Conservation (phyloP, 2,797 vertebrate genomes). For the Phaenicophaeus curvirostris region DNA sequence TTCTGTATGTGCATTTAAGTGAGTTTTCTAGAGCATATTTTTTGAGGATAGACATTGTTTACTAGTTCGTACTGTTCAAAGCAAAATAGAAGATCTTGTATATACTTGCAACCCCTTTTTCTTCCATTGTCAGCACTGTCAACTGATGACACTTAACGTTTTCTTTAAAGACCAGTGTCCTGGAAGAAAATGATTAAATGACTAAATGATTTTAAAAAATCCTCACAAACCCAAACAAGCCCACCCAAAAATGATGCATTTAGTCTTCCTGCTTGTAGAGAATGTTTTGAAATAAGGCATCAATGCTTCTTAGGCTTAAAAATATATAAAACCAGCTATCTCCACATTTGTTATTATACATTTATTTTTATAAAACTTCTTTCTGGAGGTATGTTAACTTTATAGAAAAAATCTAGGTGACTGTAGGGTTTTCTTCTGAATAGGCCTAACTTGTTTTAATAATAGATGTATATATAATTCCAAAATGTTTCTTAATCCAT, state of each 20-base stretch:
- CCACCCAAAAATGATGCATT: conserved; percentile 30
- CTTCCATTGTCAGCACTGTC: background rate
- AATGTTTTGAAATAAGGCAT: conserved; percentile 19
- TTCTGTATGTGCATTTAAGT: background rate
- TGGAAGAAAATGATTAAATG: background rate
- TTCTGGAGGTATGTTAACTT: background rate
- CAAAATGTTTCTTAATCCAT: background rate
- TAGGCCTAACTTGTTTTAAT: background rate
- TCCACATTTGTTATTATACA: background rate
- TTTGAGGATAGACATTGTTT: background rate
- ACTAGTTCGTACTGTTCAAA: background rate
- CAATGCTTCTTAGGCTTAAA: background rate
- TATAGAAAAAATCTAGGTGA: background rate
- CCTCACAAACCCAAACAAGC: background rate
- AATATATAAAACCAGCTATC: conserved; percentile 11
- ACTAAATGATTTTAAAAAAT: background rate
- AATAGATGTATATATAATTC: background rate
- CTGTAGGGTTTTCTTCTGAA: background rate
- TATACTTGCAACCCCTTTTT: background rate
- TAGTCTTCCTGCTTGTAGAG: background rate
- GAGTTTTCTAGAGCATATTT: background rate
- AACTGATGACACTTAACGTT: background rate
- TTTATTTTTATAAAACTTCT: background rate
- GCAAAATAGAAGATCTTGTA: background rate
- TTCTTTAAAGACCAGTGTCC: background rate